These are phyloP conservation scores for Dipodomys ordii DNA, from an alignment of 2,113 vertebrate species.

Conservation along the genomic window DNA sequence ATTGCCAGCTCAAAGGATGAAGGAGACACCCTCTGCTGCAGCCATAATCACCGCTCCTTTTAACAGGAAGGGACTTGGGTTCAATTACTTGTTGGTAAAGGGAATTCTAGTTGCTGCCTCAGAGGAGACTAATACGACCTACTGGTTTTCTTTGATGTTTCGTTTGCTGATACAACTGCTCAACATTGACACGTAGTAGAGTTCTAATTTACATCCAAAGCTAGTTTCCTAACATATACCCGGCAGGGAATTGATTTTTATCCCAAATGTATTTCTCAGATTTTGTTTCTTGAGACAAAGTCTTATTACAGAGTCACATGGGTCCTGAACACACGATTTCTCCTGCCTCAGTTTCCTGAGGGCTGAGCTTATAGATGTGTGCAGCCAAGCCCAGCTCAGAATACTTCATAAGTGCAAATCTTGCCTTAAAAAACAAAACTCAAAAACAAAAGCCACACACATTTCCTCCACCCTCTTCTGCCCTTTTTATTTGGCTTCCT, in stretches of 20 bases:
- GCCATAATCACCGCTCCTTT: constrained; percentile 56
- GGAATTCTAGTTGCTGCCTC: constrained; percentile 81
- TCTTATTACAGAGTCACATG: not conserved
- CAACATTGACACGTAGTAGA: constrained; percentile 39
- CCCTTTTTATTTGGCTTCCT: not conserved
- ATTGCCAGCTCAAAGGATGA: constrained; percentile 38
- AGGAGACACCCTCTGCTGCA: constrained; percentile 32
- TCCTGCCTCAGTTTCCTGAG: not conserved
- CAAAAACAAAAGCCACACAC: not conserved
- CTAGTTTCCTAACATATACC: not conserved
- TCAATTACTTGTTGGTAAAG: constrained; percentile 81
- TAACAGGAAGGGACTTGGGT: constrained; percentile 67
- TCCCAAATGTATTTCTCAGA: constrained; percentile 31
- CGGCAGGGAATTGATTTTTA: constrained; percentile 36
- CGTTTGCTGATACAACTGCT: constrained; percentile 53
- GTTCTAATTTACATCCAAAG: constrained; percentile 41
- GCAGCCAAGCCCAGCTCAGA: not conserved
- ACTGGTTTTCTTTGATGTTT: constrained; percentile 66
- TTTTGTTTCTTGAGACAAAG: not conserved
- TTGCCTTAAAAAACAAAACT: not conserved
- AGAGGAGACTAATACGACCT: constrained; percentile 71
- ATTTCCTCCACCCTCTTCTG: not conserved
- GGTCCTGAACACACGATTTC: not conserved
- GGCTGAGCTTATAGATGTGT: not conserved
- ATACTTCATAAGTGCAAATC: not conserved